Percentiles rank a stretch among this genome's conserved stretches.
These are phyloP conservation scores for Pithys albifrons DNA, from an alignment of 2,113 vertebrate species.

Conservation along the genomic window DNA sequence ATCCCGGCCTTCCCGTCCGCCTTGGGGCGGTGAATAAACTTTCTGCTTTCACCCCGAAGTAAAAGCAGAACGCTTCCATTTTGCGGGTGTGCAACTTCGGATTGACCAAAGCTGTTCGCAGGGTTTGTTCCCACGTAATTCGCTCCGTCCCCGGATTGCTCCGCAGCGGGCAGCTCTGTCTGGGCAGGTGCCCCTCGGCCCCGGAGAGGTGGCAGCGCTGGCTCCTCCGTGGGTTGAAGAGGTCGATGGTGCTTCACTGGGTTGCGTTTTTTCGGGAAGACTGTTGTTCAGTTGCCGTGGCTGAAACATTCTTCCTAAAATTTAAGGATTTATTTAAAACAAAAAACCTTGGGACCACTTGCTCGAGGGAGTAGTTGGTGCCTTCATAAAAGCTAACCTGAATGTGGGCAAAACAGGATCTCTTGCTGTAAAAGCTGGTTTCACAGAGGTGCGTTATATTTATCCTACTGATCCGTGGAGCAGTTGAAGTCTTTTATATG, in stretches of 20 bases:
- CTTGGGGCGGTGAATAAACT: background rate
- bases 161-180: background rate
- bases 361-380: background rate
- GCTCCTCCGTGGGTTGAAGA: background rate
- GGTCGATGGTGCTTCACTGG: accelerated
- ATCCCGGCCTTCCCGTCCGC: background rate
- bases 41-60: background rate
- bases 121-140: background rate
- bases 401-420: no score
- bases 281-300: background rate
- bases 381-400: background rate
- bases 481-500: accelerated
- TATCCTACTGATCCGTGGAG: accelerated
- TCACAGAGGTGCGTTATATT: accelerated
- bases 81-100: background rate
- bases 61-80: background rate
- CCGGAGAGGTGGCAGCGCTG: background rate
- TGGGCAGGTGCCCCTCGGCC: background rate
- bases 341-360: background rate
- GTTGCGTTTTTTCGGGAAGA: accelerated
- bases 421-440: background rate
- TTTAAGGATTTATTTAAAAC: background rate
- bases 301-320: background rate
- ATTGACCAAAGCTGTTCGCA: background rate
- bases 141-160: background rate